phyloP scores from a whole-genome alignment of 92 coral and sea anemone species.

The Palythoa grandiflora region DNA sequence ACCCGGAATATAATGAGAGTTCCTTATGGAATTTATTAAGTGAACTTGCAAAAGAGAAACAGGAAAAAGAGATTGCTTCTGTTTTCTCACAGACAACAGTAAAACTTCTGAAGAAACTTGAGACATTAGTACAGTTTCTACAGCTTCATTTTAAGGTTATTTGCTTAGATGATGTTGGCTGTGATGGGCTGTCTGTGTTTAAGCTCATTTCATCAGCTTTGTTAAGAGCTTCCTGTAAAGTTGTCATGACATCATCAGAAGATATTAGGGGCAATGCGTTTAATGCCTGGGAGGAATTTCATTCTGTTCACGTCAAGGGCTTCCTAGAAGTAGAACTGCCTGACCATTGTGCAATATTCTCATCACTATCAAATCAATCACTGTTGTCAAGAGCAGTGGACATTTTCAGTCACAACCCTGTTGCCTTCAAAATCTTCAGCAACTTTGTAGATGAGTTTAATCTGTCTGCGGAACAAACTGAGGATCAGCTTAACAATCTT shows the following conservation, averaged over 20 bases:
- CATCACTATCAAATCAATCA: neutral
- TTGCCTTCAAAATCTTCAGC: constrained; percentile 63
- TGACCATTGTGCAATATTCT: neutral
- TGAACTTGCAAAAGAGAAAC: constrained; percentile 70
- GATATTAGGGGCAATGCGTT: constrained; percentile 1
- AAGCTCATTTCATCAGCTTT: constrained; percentile 62
- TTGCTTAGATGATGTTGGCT: constrained; percentile 77
- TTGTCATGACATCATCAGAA: constrained; percentile 34
- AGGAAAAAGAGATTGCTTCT: constrained; percentile 65
- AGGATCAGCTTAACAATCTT: constrained; percentile 4
- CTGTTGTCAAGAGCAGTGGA: constrained; percentile 29
- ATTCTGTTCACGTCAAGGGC: constrained; percentile 58
- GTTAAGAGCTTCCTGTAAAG: constrained; percentile 40
- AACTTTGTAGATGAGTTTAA: constrained; percentile 48
- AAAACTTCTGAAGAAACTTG: constrained; percentile 56
- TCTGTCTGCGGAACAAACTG: constrained; percentile 30
- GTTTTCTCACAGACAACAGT: constrained; percentile 65
- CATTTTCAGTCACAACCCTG: constrained; percentile 58
- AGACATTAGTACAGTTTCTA: constrained; percentile 54
- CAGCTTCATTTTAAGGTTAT: constrained; percentile 70
- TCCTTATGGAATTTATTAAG: constrained; percentile 78
- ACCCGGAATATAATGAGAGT: constrained; percentile 53
- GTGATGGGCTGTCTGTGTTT: constrained; percentile 57
- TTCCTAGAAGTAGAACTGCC: constrained; percentile 16
- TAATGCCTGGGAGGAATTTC: constrained; percentile 14